Evolutionary conservation across 2,113 vertebrate species (phyloP).

Genomic region (Micromys minutus): DNA sequence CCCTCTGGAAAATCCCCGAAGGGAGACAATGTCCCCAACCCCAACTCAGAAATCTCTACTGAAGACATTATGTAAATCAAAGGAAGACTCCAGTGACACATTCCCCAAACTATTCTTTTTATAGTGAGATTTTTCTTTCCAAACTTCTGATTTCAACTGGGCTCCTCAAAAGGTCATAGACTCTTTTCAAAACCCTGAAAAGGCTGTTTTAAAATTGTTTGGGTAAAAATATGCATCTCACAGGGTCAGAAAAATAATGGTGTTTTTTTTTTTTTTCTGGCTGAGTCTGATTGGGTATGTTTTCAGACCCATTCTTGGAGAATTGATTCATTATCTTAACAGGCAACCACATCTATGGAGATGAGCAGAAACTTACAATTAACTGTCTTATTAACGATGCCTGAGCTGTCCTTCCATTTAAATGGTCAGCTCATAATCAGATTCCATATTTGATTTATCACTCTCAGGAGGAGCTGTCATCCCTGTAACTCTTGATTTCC

Average conservation of each 20-base stretch:
- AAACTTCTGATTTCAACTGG: constrained; percentile 30
- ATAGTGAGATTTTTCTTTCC: constrained; percentile 45
- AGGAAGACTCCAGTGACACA: constrained; percentile 5
- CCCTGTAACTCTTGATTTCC: background rate
- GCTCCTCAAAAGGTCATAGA: background rate
- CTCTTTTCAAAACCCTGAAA: constrained; percentile 24
- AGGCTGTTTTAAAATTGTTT: constrained; percentile 28
- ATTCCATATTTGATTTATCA: constrained; percentile 53
- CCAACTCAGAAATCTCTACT: constrained; percentile 34
- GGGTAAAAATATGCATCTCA: constrained; percentile 53
- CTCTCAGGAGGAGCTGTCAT: constrained; percentile 36
- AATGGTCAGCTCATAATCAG: constrained; percentile 49
- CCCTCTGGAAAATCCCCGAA: constrained; percentile 7
- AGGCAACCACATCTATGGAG: background rate
- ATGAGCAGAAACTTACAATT: constrained; percentile 32
- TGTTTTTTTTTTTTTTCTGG: constrained; percentile 2
- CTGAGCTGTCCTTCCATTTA: background rate
- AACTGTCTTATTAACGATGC: constrained; percentile 53
- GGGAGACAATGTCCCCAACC: background rate
- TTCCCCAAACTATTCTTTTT: constrained; percentile 56
- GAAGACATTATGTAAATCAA: constrained; percentile 50
- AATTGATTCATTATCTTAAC: constrained; percentile 70
- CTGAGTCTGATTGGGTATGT: constrained; percentile 56
- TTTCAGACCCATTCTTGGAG: constrained; percentile 61
- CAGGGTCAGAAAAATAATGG: constrained; percentile 66